These are phyloP conservation scores for Noctua fimbriata DNA, from an alignment of 2,888 invertebrate species.

Conservation along the genomic window DNA sequence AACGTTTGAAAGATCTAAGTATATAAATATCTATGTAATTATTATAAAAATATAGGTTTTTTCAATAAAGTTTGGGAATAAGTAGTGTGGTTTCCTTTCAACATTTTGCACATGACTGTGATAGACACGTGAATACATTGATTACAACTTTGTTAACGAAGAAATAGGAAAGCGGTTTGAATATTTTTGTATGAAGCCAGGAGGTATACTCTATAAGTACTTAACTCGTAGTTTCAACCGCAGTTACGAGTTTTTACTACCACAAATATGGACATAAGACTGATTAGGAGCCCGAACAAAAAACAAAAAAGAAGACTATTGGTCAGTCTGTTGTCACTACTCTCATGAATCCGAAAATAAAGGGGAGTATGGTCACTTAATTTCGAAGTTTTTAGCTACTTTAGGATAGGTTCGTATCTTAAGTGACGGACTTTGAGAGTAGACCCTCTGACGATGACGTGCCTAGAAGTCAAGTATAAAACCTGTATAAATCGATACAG, in stretches of 20 bases:
- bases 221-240: no score
- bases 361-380: neutral
- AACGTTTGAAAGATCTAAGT: slow-evolving; percentile 56
- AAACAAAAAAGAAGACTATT: no score
- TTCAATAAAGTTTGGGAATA: slow-evolving; percentile 81
- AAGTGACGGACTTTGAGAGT: neutral
- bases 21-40: slow-evolving; percentile 60
- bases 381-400: neutral
- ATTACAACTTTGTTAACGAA: neutral
- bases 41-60: slow-evolving; percentile 75
- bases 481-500: no score
- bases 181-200: neutral
- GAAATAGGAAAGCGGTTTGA: neutral
- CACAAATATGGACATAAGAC: neutral
- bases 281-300: no score
- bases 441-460: neutral
- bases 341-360: neutral
- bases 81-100: slow-evolving; percentile 50
- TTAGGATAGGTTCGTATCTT: neutral
- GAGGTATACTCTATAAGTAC: neutral
- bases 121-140: neutral
- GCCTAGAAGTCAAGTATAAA: no score
- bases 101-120: neutral
- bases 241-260: neutral
- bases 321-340: neutral